These are phyloP conservation scores for Drosophila robusta DNA, from an alignment of 2,888 invertebrate genomes.

Conservation along the genomic window DNA sequence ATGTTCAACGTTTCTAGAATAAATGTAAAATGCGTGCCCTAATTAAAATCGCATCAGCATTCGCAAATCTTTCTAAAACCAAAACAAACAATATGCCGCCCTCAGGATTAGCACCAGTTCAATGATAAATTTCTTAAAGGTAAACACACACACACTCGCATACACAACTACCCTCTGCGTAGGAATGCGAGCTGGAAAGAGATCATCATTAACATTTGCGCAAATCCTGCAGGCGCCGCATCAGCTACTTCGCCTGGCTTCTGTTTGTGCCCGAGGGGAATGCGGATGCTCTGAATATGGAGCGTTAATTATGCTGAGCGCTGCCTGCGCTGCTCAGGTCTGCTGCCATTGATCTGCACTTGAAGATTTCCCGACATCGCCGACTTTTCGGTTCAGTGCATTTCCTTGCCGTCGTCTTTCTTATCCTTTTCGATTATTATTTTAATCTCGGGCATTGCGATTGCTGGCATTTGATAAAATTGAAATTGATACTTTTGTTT, in stretches of 20 bases:
- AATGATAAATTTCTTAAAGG: conserved; percentile 17
- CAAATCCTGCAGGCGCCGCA: conserved; percentile 74
- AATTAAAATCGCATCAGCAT: conserved; percentile 67
- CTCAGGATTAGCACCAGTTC: conserved; percentile 70
- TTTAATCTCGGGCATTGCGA: conserved; percentile 65
- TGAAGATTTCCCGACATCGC: conserved; percentile 55
- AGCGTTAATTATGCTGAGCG: conserved; percentile 76
- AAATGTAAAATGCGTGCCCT: conserved; percentile 3
- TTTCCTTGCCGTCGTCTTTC: conserved; percentile 44
- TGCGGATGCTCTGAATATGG: conserved; percentile 55
- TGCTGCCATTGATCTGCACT: conserved; percentile 47
- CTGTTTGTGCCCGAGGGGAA: conserved; percentile 29
- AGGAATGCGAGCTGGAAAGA: conserved; percentile 37
- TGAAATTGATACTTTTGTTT: conserved; percentile 71
- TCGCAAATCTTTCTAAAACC: conserved; percentile 42
- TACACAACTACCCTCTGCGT: conserved; percentile 11
- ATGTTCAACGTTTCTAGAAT: background rate
- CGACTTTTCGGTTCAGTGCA: conserved; percentile 57
- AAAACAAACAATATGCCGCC: conserved; percentile 71
- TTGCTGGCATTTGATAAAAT: conserved; percentile 67
- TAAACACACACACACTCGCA: conserved; percentile 5
- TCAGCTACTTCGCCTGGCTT: conserved; percentile 26
- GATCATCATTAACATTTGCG: conserved; percentile 77
- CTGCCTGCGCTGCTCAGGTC: too few species aligned
- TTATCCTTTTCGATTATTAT: conserved; percentile 67